phyloP scores from a whole-genome alignment of 2,888 invertebrate genomes.

The Tenthredo notha region DNA sequence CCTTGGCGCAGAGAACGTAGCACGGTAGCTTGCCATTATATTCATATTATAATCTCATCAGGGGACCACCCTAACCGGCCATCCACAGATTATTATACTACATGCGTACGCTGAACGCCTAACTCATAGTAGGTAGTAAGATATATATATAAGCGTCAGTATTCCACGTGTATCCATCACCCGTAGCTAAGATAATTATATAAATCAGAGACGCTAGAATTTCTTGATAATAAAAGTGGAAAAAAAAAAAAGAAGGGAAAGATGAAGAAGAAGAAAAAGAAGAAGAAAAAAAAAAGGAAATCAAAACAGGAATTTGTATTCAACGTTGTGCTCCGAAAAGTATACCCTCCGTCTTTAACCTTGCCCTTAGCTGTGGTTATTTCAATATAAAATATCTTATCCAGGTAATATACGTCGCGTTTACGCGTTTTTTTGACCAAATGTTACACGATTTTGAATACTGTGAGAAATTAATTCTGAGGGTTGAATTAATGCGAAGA shows the following conservation, averaged over 20 bases:
- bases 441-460: not conserved
- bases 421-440: not conserved
- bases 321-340: slow-evolving; percentile 22
- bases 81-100: slow-evolving; percentile 68
- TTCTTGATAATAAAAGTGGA: slow-evolving; percentile 56
- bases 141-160: slow-evolving; percentile 4
- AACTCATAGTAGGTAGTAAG: slow-evolving; percentile 24
- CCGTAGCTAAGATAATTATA: slow-evolving; percentile 42
- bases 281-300: slow-evolving; percentile 6
- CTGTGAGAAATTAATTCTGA: too few species aligned
- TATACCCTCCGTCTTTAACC: slow-evolving; percentile 17
- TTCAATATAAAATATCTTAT: not conserved
- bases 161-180: slow-evolving; percentile 41
- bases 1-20: slow-evolving; percentile 66
- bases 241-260: slow-evolving; percentile 19
- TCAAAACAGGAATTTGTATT: slow-evolving; percentile 16
- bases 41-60: slow-evolving; percentile 77
- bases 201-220: slow-evolving; percentile 30
- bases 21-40: slow-evolving; percentile 75
- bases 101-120: slow-evolving; percentile 25
- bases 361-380: slow-evolving; percentile 27
- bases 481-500: not conserved
- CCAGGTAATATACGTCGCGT: not conserved
- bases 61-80: slow-evolving; percentile 71
- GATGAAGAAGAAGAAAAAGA: too few species aligned